Base-by-base conservation (phyloP, 2,113 vertebrate species). In the Prinia subflava region DNA sequence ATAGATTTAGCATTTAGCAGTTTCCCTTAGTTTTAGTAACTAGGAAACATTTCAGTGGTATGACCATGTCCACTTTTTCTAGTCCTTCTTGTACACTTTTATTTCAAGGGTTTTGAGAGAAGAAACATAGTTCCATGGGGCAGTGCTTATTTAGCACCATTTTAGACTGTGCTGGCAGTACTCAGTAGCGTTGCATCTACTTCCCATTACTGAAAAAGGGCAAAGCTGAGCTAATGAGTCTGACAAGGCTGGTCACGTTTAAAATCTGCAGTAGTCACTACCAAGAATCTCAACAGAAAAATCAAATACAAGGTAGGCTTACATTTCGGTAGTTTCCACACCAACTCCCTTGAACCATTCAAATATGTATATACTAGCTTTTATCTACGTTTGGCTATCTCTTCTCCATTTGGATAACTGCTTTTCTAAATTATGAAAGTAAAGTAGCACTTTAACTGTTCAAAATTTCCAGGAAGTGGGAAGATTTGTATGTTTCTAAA, bases 21-120 rank as follows among this genome's bases (percentile, higher is more conserved):
- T 83, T 94, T 92, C 83, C 49, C 86, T 90, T 81, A 70, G 94
- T 94, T 92, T 87, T 91, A 94, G 96, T 97, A 97, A 76, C 94
- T 93, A 95, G 94, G 93, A 94, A 91, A 96, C 94, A 89, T 88
- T 96, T 96, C 89, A 94, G 64, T 83, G 57, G 71, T 75, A 71
- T 57, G 56, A 64, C 93, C 64, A 39, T 88, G 76, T 78, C 68
- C 73, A 78, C 35, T 93, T 90, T 81, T 92, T 80, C 68, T 88
- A 83, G 88, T 64, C 31, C 37, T 87, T 79, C 78, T 94, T 88
- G 76, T 80, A 49, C 87, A 47, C 79, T 80, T 88, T 55, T 71
- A 4, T 94, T 94, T 90, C 47, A 77, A 90, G 65, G 79, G 69
- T 74, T 94, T 79, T 75, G 80, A 90, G 85, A 60, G 70, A 92